Evolutionary conservation across 2,113 vertebrate genomes (phyloP), one percentile per base, ranked within the genome.

Genomic region (Anarrhichthys ocellatus): DNA sequence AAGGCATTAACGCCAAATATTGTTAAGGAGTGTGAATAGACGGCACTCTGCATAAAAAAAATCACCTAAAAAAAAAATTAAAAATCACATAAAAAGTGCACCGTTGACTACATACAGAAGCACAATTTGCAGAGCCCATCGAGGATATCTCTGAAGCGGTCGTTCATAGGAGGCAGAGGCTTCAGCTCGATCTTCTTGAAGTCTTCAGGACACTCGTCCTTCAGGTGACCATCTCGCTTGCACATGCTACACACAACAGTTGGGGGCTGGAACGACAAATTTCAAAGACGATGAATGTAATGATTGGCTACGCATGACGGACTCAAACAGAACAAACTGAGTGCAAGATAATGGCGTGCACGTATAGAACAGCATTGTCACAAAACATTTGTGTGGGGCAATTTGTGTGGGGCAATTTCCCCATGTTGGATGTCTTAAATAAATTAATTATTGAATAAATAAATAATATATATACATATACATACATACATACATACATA

Each of bases 161-260:
- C 96, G 32, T 95, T 97, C 97, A 99, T 98, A 6, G 97, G 96
- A 68, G 98, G 98, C 86, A 99, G 95, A 80, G 96, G 96, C 81
- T 97, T 97, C 87, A 99, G 94, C 92, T 99, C 98, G 20, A 99
- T 99, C 95, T 99, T 99, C 95, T 99, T 98, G 87, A 99, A 99
- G 95, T 99, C 98, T 82, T 99, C 98, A 1, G 98, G 98, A 91
- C 98, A 99, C 72, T 99, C 97, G 27, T 97, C 98, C 94, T 97
- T 99, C 90, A 97, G 96, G 94, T 99, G 98, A 77, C 98, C 98
- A 81, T 99, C 98, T 74, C 98, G 94, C 90, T 99, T 99, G 95
- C 98, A 99, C 96, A 99, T 98, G 93, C 98, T 99, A 96, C 98
- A 99, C 94, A 99, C 98, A 56, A 99, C 98, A 1, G 97, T 99